A percentile compares a stretch with the other conserved stretches of the same genome.
Evolutionary conservation across 2,888 invertebrate species (phyloP).

Genomic region (Hecatera dysodea): DNA sequence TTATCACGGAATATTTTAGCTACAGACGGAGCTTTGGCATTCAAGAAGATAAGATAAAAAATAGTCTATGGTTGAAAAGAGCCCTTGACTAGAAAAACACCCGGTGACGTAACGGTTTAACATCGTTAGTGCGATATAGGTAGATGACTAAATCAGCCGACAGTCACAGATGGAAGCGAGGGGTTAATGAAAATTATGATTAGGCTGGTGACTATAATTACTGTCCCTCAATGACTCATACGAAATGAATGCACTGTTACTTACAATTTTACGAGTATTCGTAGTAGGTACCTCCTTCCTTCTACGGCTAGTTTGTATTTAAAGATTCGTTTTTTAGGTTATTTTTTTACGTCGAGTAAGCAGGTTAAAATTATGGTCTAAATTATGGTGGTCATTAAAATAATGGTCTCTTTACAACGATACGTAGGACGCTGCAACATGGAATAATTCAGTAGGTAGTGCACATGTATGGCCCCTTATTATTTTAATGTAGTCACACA

Average conservation of each 20-base stretch:
- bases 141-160: constrained; percentile 52
- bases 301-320: neutral
- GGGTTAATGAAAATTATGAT: constrained; percentile 56
- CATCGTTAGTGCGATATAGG: constrained; percentile 32
- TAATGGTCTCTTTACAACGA: neutral
- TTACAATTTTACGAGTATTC: neutral
- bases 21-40: constrained; percentile 32
- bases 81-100: constrained; percentile 45
- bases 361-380: neutral
- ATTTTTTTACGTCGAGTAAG: neutral
- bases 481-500: constrained; percentile 39
- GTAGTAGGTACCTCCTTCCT: no score
- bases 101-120: constrained; percentile 52
- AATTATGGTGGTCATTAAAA: neutral
- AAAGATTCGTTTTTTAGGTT: neutral
- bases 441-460: constrained; percentile 2
- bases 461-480: constrained; percentile 9
- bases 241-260: constrained; percentile 3
- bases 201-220: constrained; percentile 41
- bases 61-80: constrained; percentile 31
- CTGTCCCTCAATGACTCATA: constrained; percentile 47
- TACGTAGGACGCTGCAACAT: neutral
- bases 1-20: constrained; percentile 41
- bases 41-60: constrained; percentile 55
- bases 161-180: constrained; percentile 24